These are phyloP conservation scores for Danionella cerebrum DNA, from an alignment of 2,113 vertebrate species.

Conservation along the genomic window DNA sequence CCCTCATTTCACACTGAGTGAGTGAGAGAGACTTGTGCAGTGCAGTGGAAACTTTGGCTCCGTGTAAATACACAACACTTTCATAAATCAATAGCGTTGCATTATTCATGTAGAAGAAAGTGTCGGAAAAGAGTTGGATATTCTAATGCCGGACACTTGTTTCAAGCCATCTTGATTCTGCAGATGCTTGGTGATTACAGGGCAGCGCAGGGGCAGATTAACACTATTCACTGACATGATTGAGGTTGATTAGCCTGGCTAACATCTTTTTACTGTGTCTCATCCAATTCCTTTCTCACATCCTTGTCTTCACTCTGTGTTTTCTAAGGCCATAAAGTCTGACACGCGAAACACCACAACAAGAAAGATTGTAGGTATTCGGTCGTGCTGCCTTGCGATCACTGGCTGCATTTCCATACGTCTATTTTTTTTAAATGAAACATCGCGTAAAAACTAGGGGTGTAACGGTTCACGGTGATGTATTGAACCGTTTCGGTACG, in stretches of 20 bases:
- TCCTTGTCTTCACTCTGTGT: neutral
- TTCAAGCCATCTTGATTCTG: constrained; percentile 4
- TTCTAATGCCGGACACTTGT: too few species aligned
- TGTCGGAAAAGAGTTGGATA: too few species aligned
- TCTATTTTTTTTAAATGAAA: too few species aligned
- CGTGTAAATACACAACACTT: neutral
- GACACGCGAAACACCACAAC: neutral
- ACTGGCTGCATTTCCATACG: too few species aligned
- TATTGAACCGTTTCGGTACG: too few species aligned
- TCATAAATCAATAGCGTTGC: constrained; percentile 24
- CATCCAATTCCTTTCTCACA: neutral
- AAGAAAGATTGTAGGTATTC: too few species aligned
- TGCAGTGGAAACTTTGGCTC: constrained; percentile 21
- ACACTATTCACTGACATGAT: constrained; percentile 21
- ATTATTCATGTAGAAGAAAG: constrained; percentile 21
- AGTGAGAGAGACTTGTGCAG: neutral
- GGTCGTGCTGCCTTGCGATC: too few species aligned
- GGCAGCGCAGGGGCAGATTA: constrained; percentile 10
- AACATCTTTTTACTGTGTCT: constrained; percentile 15
- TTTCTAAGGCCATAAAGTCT: neutral
- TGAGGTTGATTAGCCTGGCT: neutral
- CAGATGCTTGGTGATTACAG: neutral
- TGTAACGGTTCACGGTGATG: too few species aligned
- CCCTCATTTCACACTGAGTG: neutral
- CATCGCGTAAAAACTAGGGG: too few species aligned